Evolutionary conservation across 2,797 vertebrate genomes (phyloP).

Genomic region (Danio tinwini): DNA sequence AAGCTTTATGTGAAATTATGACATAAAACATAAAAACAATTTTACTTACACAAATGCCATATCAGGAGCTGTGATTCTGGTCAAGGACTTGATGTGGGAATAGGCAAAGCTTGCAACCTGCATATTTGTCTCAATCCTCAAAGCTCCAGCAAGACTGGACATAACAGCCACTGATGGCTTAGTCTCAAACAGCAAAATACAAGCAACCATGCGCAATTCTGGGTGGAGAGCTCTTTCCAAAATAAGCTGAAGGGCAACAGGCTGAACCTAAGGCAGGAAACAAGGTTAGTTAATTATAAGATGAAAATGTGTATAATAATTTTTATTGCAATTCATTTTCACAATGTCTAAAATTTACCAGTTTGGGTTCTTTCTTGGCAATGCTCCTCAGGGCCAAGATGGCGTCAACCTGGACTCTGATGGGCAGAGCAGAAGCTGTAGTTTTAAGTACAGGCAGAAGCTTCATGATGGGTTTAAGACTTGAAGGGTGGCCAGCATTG

Average conservation of each 20-base stretch:
- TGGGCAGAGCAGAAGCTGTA: conserved; percentile 63
- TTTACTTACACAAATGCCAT: conserved; percentile 78
- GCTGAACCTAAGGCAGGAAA: conserved; percentile 77
- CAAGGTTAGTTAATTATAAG: background rate
- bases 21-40: background rate
- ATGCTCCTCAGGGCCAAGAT: conserved; percentile 78
- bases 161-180: conserved; percentile 78
- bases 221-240: conserved; percentile 73
- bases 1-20: conserved; percentile 41
- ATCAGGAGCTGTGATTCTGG: conserved; percentile 81
- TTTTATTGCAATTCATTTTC: background rate
- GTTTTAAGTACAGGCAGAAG: conserved; percentile 74
- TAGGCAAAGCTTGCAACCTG: conserved; percentile 83
- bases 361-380: conserved; percentile 75
- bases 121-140: conserved; percentile 78
- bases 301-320: background rate
- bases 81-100: conserved; percentile 81
- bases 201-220: conserved; percentile 78
- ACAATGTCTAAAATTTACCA: conserved; percentile 38
- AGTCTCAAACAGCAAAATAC: conserved; percentile 80
- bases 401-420: conserved; percentile 73
- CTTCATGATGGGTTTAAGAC: conserved; percentile 80
- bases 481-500: conserved; percentile 79
- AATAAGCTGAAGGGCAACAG: conserved; percentile 79
- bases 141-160: conserved; percentile 69